Evolutionary conservation across 2,888 invertebrate genomes (phyloP).

Genomic region (Digitonthophagus gazella): DNA sequence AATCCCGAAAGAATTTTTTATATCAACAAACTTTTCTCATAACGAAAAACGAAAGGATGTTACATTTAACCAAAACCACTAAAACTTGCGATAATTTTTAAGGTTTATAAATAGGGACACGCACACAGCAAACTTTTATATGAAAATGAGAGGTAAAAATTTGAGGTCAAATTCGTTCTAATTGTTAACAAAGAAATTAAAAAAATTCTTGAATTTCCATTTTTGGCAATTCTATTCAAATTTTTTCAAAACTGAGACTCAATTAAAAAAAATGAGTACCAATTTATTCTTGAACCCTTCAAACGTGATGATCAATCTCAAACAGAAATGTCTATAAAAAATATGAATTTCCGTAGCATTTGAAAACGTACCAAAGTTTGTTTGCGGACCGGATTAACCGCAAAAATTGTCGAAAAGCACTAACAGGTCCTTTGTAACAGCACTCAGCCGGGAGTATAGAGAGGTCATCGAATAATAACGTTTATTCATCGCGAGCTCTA

Average conservation of each 20-base stretch:
- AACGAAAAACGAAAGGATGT: neutral
- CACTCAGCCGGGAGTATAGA: neutral
- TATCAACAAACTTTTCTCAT: neutral
- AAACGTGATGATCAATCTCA: too few relatives aligned
- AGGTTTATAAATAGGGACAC: neutral
- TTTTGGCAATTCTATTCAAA: too few relatives aligned
- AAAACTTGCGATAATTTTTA: neutral
- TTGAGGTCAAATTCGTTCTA: too few relatives aligned
- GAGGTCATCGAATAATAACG: neutral
- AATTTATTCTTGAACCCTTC: too few relatives aligned
- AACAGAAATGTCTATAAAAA: neutral
- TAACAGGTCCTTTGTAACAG: neutral
- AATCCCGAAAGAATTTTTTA: neutral
- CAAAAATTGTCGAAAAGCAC: neutral
- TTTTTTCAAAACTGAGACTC: too few relatives aligned
- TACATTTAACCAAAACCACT: neutral
- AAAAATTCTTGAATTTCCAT: too few relatives aligned
- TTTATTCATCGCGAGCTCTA: neutral
- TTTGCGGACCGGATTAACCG: neutral
- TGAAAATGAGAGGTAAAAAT: too few relatives aligned
- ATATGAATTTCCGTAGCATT: neutral
- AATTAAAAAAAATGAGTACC: too few relatives aligned
- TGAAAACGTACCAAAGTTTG: neutral
- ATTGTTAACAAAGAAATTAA: too few relatives aligned
- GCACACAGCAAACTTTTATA: too few relatives aligned